These are phyloP conservation scores for Toxotes jaculatrix DNA, from an alignment of 2,113 vertebrate species.

Conservation along the genomic window DNA sequence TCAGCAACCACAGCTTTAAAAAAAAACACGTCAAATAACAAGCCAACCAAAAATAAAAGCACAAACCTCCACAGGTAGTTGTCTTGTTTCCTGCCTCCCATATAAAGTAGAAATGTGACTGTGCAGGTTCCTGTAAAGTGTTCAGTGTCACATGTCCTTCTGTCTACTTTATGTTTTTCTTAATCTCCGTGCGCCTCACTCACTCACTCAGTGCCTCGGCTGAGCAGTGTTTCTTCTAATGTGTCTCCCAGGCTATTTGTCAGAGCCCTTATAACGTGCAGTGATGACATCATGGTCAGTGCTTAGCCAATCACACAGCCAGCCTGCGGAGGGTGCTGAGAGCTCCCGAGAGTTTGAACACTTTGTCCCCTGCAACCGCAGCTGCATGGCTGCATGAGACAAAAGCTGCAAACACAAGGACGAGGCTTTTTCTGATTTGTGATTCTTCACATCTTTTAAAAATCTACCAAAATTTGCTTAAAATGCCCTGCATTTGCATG, in stretches of 20 bases:
- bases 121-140: conserved; percentile 53
- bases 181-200: conserved; percentile 57
- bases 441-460: background rate
- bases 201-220: conserved; percentile 60
- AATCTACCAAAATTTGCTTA: background rate
- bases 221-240: conserved; percentile 77
- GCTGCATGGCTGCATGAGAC: conserved; percentile 55
- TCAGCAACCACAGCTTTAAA: conserved; percentile 16
- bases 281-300: conserved; percentile 83
- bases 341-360: conserved; percentile 78
- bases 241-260: conserved; percentile 84
- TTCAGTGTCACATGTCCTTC: conserved; percentile 57
- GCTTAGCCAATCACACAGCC: conserved; percentile 81
- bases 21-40: conserved; percentile 20
- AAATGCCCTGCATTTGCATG: background rate
- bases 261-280: conserved; percentile 84
- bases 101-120: conserved; percentile 61
- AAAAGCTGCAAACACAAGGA: conserved; percentile 26
- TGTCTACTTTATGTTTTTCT: conserved; percentile 41
- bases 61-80: conserved; percentile 81
- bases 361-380: conserved; percentile 57
- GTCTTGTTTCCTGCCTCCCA: conserved; percentile 66
- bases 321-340: conserved; percentile 65
- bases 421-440: conserved; percentile 8
- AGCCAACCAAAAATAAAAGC: conserved; percentile 41